Base-by-base conservation (phyloP, 1,140 invertebrate species). In the Mycetomoellerius zeteki region DNA sequence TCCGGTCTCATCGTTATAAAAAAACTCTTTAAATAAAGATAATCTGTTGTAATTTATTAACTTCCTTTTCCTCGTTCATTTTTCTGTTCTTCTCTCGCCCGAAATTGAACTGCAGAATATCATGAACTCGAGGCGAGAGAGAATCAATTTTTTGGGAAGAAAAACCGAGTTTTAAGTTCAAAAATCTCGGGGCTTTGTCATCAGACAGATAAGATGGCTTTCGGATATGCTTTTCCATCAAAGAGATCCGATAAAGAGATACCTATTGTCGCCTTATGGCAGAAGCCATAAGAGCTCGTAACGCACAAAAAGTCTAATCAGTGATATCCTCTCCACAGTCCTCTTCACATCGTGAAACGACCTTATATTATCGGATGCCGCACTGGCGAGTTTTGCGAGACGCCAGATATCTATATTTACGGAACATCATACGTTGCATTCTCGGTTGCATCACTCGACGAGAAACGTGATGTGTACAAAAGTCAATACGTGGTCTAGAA, bases 251-350 rank as follows among this genome's bases (percentile, higher is more conserved):
- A 73, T 73, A 73, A 73, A 12, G 19, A 33, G 50, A 54, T 73
- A 73, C 50, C 27, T 73, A 10, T 10, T 50, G 47, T 52, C 7
- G 67, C 7, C 33, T 52, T 19, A 12, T 56, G 71, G 21, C 65
- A n/a, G n/a, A n/a, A n/a, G n/a, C n/a, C n/a, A n/a, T n/a, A n/a
- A n/a, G 37, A 47, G 65, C 37, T 24, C 37, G 2, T 14, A 16
- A 69, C 43, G 43, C 12, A 69, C 43, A 69, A 69, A 76, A 88
- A 65, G 16, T 76, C 56, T 50, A 21, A 52, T 72, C 82, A 90
- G 78, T 88, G 54, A 71, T 84, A 78, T 54, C 50, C 43, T 64
- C 50, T 88, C 76, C 37, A 24, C 50, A 14, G 27, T 27, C 33
- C 5, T 37, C 33, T 37, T 37, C 33, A 37, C 33, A 0, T 37